These are phyloP conservation scores for Callipepla californica DNA, from an alignment of 2,113 vertebrate species.

Conservation along the genomic window DNA sequence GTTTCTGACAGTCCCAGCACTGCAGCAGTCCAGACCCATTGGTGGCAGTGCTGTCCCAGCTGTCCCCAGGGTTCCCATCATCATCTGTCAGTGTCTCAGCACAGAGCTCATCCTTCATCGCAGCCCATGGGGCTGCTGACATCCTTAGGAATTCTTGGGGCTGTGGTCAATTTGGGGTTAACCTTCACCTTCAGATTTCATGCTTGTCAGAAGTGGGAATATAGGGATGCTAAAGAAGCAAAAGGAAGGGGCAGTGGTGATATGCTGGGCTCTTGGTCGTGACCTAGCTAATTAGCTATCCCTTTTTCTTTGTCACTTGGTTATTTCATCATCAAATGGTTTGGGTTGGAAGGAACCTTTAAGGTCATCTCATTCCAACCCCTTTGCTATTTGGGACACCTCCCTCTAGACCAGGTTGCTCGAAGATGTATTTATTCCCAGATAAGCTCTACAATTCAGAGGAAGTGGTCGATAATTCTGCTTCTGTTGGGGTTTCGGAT, in stretches of 20 bases:
- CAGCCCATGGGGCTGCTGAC: not conserved
- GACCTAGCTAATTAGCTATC: not conserved
- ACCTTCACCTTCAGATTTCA: accelerated
- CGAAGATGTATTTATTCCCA: not conserved
- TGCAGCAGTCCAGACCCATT: not conserved
- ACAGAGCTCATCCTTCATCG: not conserved
- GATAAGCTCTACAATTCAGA: not conserved
- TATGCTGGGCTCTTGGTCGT: not conserved
- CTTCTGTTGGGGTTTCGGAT: not conserved
- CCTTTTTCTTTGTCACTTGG: not conserved
- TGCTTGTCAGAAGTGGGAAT: not conserved
- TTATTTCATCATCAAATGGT: not conserved
- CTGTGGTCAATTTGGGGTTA: not conserved
- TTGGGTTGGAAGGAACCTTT: too few species aligned
- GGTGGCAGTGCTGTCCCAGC: not conserved
- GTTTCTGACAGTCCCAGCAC: not conserved
- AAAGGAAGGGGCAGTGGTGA: not conserved
- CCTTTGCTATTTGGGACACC: too few species aligned
- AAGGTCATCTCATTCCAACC: too few species aligned
- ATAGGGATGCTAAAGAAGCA: accelerated
- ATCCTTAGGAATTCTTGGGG: not conserved
- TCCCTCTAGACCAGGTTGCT: too few species aligned
- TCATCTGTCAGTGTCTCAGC: not conserved
- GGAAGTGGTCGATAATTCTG: accelerated
- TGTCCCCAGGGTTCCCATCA: not conserved